Evolutionary conservation across 2,888 invertebrate species (phyloP), one percentile per base, ranked within the genome.

Genomic region (Hyposoter didymator): DNA sequence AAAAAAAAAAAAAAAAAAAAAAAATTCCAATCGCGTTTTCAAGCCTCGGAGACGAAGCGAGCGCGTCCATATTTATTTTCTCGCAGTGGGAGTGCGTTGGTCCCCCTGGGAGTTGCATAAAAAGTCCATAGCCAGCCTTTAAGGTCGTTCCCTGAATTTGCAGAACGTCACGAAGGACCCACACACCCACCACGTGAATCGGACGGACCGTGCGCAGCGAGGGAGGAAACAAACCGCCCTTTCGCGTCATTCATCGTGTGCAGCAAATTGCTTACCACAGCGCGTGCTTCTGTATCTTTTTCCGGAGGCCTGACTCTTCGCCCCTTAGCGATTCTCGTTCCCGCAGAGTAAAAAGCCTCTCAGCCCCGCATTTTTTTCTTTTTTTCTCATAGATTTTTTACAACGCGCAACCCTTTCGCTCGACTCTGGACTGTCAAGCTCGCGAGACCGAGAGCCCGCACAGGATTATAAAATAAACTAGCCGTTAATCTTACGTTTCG

Each of bases 401-500:
- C 32, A 28, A 74, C 62, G 5, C 28, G 28, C 14, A 59, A 59
- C 78, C 70, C 49, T 39, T 22, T 3, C 4, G 32, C 32, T n/a
- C 39, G 14, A 14, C 43, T 39, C 45, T 43, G 59, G 32, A 64
- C 45, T 39, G 74, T 69, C 67, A 72, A 74, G 66, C 73, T 55
- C 66, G n/a, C 66, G 78, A 35, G 47, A 72, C 49, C 55, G 35
- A 70, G 70, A 52, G 70, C 45, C 43, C 45, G 78, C 45, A n/a
- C 72, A 80, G 88, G 90, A 87, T 87, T 89, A 88, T 89, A 88
- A 89, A 88, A 88, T 87, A 89, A 90, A 88, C 88, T 85, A 85
- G 81, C 85, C 88, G 89, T 90, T 90, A 90, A 90, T 90, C 90
- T 90, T 87, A 86, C 86, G 88, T 86, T 86, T 85, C 87, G 83